A percentile compares a stretch with the other conserved stretches of the same genome.
phyloP scores from a whole-genome alignment of 2,113 vertebrate species.

The Piaya cayana region DNA sequence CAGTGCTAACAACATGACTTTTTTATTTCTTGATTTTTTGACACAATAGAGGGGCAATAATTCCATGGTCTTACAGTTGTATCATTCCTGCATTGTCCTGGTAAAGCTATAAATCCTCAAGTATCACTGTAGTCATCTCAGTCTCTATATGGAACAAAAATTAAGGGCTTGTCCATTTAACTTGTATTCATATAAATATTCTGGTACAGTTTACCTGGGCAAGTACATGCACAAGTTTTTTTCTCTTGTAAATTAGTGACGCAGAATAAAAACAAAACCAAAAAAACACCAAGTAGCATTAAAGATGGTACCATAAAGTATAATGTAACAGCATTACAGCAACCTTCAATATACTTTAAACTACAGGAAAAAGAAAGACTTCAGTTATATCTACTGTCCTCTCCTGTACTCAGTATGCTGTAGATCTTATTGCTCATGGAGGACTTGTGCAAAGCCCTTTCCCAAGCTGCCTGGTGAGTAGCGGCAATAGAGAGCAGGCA shows the following conservation, averaged over 20 bases:
- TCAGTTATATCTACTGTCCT: neutral
- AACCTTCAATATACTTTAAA: neutral
- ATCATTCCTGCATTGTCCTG: neutral
- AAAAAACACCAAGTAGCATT: neutral
- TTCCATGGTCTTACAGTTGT: constrained; percentile 17
- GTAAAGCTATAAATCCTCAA: constrained; percentile 56
- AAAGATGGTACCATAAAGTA: neutral
- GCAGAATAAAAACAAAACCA: neutral
- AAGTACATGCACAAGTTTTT: neutral
- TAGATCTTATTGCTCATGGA: neutral
- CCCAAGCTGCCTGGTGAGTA: neutral
- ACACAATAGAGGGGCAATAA: constrained; percentile 42
- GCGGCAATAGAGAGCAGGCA: neutral
- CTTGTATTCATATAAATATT: neutral
- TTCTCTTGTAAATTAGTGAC: neutral
- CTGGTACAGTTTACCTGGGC: neutral
- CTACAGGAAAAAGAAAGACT: neutral
- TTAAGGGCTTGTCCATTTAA: neutral
- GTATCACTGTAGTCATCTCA: neutral
- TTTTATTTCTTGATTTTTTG: constrained; percentile 65
- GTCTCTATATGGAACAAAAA: neutral
- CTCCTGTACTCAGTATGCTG: neutral
- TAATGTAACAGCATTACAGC: neutral
- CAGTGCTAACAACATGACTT: constrained; percentile 42
- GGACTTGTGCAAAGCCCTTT: neutral